Evolutionary conservation across 2,888 invertebrate genomes (phyloP).

Genomic region (Hymenopus coronatus): DNA sequence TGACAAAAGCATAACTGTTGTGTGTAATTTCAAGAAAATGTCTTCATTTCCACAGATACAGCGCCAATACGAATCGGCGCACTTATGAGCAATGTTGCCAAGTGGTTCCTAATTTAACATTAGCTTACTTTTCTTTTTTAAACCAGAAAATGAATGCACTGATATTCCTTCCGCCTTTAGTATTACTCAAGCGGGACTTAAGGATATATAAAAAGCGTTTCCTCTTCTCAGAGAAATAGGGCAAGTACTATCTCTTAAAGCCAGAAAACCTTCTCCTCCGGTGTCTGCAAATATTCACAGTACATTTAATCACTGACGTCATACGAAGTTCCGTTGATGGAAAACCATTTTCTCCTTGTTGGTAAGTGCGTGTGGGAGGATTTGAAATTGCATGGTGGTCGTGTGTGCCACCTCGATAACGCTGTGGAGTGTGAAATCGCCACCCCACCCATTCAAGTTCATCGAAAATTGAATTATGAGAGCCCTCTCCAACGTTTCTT

Average conservation of each 20-base stretch:
- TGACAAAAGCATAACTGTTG: no score
- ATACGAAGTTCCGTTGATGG: conserved; percentile 6
- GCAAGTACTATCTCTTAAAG: not conserved
- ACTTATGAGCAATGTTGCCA: no score
- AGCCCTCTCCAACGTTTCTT: not conserved
- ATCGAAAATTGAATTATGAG: not conserved
- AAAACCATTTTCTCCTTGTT: not conserved
- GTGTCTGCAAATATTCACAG: conserved; percentile 14
- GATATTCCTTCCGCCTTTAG: no score
- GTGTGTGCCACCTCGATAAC: not conserved
- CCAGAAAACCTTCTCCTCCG: not conserved
- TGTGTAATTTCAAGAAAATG: no score
- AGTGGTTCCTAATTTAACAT: no score
- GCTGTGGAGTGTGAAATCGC: conserved; percentile 13
- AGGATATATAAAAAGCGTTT: not conserved
- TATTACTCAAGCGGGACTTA: no score
- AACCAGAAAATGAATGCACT: no score
- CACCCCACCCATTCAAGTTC: not conserved
- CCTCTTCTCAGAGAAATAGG: not conserved
- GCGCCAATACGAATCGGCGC: no score
- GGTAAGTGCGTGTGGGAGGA: conserved; percentile 4
- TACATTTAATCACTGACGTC: conserved; percentile 25
- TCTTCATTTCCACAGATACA: no score
- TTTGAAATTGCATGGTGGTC: conserved; percentile 1
- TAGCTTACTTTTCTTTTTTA: no score